Evolutionary conservation across 2,113 vertebrate species (phyloP), one percentile per base, ranked within the genome.

Genomic region (Paramormyrops kingsleyae): DNA sequence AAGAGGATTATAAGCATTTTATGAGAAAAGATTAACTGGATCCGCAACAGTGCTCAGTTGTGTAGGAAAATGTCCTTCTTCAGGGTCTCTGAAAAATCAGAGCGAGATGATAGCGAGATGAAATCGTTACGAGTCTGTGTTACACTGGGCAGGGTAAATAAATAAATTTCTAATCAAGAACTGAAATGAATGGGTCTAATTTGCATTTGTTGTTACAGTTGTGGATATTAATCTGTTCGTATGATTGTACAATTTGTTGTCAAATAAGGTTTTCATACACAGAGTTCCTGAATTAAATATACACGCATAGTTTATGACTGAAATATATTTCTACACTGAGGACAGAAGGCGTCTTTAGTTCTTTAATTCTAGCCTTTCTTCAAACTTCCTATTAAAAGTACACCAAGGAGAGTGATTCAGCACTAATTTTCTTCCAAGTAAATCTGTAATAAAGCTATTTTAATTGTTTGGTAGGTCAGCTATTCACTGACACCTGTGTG

Each of bases 1-100:
- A 90, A 90, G 84, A 50, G 89, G 89, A 90, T 90, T 90, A 74
- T 77, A 90, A 74, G 83, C 89, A 49, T 87, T 90, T 90, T 74
- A 87, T 86, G 31, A 70, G 21, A 86, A 52, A 90, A 90, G 89
- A 90, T 87, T 87, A 90, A 46, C n/a, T 74, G 89, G 56, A 74
- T 74, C 89, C 74, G 19, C 83, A 35, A 86, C 83, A 83, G 42
- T 44, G 85, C 47, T 89, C 39, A 7, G 84, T 70, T 31, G 59
- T 13, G 9, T 1, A 31, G 5, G 31, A 87, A 50, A 90, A 90
- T 87, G 44, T 87, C n/a, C 19, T 17, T 85, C 50, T 42, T 87
- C 83, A 35, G 31, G 46, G 46, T 74, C 27, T 74, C 4, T 17
- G 62, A 90, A 47, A 88, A 89, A 87, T 47, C 42, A 12, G 62